These are phyloP conservation scores for Pristionchus japonicus DNA, from an alignment of 2,888 invertebrate genomes.

Conservation along the genomic window DNA sequence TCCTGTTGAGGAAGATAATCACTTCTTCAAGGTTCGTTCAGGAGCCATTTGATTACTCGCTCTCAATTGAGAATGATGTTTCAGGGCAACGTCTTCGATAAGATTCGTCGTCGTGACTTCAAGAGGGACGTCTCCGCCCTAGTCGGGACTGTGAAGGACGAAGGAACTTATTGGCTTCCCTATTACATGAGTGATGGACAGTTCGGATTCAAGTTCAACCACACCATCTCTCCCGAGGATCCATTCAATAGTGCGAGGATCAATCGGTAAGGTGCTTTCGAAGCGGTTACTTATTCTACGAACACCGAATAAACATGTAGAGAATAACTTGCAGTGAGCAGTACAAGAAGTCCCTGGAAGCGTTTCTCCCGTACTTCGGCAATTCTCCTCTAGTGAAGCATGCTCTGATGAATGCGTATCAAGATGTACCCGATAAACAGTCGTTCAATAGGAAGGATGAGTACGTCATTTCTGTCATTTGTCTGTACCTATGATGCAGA, in stretches of 20 bases:
- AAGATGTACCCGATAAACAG: constrained; percentile 60
- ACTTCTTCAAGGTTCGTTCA: constrained; percentile 79
- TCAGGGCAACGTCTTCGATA: constrained; percentile 83
- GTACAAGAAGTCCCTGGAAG: constrained; percentile 68
- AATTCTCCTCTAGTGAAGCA: constrained; percentile 68
- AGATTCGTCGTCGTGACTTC: constrained; percentile 80
- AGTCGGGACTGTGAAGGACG: constrained; percentile 85
- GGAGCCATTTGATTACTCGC: not conserved
- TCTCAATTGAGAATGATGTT: constrained; percentile 75
- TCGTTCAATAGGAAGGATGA: constrained; percentile 1
- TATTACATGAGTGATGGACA: constrained; percentile 67
- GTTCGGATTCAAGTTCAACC: constrained; percentile 73
- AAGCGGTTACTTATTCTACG: not conserved
- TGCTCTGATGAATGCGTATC: constrained; percentile 72
- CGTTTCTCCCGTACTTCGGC: constrained; percentile 73
- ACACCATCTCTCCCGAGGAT: constrained; percentile 72
- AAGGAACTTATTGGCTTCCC: constrained; percentile 82
- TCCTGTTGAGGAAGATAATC: constrained; percentile 90
- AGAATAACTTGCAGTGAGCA: constrained; percentile 54
- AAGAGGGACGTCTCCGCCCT: constrained; percentile 89
- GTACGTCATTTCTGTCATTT: not conserved
- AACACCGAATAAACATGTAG: not conserved
- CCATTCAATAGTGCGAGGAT: constrained; percentile 65
- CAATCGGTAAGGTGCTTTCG: constrained; percentile 47
- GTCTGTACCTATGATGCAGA: not conserved